phyloP scores from a whole-genome alignment of 2,888 invertebrate genomes.

The Coremacera marginata region DNA sequence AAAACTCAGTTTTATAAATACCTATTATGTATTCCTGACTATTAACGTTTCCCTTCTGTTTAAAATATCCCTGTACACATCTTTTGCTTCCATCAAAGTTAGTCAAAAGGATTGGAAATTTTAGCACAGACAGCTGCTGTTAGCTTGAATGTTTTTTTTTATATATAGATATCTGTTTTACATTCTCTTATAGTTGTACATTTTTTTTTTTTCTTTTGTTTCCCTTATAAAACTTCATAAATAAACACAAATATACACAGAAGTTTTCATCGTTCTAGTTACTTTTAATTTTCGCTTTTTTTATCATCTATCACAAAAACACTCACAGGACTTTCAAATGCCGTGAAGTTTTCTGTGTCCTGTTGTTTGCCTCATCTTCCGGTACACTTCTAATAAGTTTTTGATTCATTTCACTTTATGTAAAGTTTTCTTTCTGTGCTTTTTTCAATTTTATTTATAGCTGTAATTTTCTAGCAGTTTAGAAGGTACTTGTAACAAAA shows the following conservation, averaged over 20 bases:
- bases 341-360: neutral
- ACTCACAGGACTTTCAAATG: conserved; percentile 5
- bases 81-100: neutral
- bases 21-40: too few relatives aligned
- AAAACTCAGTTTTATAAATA: too few relatives aligned
- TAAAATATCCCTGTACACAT: too few relatives aligned
- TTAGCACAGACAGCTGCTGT: too few relatives aligned
- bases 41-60: too few relatives aligned
- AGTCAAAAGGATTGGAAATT: neutral
- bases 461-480: conserved; percentile 31
- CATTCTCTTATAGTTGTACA: too few relatives aligned
- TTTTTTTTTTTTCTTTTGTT: too few relatives aligned
- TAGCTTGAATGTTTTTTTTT: too few relatives aligned
- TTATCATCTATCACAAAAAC: conserved; percentile 28
- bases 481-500: conserved; percentile 19
- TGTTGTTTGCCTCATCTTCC: conserved; percentile 13
- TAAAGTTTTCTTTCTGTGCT: conserved; percentile 21
- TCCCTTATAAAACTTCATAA: too few relatives aligned
- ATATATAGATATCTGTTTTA: too few relatives aligned
- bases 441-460: conserved; percentile 35
- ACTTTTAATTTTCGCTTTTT: conserved; percentile 3
- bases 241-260: too few relatives aligned
- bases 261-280: neutral
- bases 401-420: conserved; percentile 41
- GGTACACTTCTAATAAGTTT: conserved; percentile 35